A percentile compares a stretch with the other conserved stretches of the same genome.
These are phyloP conservation scores for Scyliorhinus canicula DNA, from an alignment of 2,797 vertebrate species.

Conservation along the genomic window DNA sequence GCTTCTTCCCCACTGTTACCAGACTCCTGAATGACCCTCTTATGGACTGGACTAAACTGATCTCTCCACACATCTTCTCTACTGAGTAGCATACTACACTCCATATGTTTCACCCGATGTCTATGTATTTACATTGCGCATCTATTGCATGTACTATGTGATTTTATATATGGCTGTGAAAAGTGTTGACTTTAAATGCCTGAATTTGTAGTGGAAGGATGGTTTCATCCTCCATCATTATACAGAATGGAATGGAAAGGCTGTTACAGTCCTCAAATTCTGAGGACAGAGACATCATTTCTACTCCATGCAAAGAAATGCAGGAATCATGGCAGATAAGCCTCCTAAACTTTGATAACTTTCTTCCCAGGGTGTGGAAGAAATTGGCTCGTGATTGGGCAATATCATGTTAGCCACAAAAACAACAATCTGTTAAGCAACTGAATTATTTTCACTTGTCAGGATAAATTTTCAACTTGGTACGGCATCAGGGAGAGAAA, in stretches of 20 bases:
- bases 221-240: neutral
- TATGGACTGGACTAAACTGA: too few relatives aligned
- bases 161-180: neutral
- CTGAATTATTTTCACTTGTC: neutral
- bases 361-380: neutral
- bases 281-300: neutral
- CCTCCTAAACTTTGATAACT: neutral
- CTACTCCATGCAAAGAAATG: neutral
- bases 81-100: too few relatives aligned
- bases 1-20: too few relatives aligned
- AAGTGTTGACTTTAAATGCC: neutral
- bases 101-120: too few relatives aligned
- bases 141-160: too few relatives aligned
- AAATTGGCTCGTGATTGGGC: neutral
- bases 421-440: neutral
- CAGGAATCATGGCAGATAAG: neutral
- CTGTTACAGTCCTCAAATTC: neutral
- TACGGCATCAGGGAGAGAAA: neutral
- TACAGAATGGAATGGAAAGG: neutral
- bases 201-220: neutral
- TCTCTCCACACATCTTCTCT: too few relatives aligned
- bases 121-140: too few relatives aligned
- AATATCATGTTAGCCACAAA: neutral
- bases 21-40: too few relatives aligned
- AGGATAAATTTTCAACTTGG: too few relatives aligned